These are phyloP conservation scores for Ictidomys tridecemlineatus DNA, from an alignment of 2,113 vertebrate species.

Conservation along the genomic window DNA sequence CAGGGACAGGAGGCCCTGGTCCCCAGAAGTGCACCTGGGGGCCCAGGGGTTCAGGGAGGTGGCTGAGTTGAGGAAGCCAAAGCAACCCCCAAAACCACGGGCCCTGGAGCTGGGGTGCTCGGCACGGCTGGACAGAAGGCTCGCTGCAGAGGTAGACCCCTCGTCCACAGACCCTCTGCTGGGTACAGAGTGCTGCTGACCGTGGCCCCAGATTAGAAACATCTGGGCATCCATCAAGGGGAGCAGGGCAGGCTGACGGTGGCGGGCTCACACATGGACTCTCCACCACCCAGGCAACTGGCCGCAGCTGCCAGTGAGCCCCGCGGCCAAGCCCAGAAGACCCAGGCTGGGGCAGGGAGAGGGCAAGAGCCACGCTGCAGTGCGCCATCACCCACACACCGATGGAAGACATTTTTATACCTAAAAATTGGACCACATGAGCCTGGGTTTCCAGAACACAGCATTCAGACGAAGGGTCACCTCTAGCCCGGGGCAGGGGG, in stretches of 20 bases:
- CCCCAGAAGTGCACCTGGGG: too few relatives aligned
- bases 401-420: fast-evolving
- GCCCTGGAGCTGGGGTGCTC: neutral
- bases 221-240: too few relatives aligned
- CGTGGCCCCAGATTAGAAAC: fast-evolving
- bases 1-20: neutral
- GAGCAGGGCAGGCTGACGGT: fast-evolving
- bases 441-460: neutral
- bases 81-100: fast-evolving
- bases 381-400: fast-evolving
- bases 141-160: fast-evolving
- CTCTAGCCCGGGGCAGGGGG: neutral
- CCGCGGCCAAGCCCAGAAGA: fast-evolving
- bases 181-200: neutral
- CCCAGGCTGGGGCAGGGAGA: fast-evolving
- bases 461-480: neutral
- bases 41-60: neutral
- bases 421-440: neutral
- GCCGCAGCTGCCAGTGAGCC: fast-evolving
- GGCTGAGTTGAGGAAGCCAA: too few relatives aligned
- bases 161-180: neutral
- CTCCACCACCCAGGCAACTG: fast-evolving
- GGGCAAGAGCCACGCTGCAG: too few relatives aligned
- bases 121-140: neutral
- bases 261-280: fast-evolving